Percentiles rank a stretch among this genome's conserved stretches.
phyloP scores from a whole-genome alignment of 2,113 vertebrate genomes.

The Cololabis saira region DNA sequence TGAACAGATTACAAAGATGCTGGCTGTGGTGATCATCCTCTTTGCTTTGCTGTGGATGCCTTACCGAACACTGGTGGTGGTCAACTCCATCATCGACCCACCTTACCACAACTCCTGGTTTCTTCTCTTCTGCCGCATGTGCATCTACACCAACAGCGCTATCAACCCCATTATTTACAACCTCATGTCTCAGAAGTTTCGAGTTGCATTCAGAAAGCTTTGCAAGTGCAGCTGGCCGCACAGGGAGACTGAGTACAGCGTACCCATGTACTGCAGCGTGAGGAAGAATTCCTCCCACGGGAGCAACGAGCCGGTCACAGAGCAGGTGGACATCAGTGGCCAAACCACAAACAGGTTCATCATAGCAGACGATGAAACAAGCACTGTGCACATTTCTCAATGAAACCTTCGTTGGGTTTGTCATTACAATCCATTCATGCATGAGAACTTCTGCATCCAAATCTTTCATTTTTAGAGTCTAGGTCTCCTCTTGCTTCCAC shows the following conservation, averaged over 20 bases:
- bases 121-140: constrained; percentile 88
- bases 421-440: not conserved
- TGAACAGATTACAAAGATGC: constrained; percentile 88
- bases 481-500: not conserved
- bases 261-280: constrained; percentile 79
- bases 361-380: constrained; percentile 46
- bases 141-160: constrained; percentile 88
- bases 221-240: constrained; percentile 75
- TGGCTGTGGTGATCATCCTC: constrained; percentile 87
- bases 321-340: constrained; percentile 75
- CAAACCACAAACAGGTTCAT: constrained; percentile 45
- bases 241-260: constrained; percentile 32
- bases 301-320: constrained; percentile 68
- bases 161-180: constrained; percentile 89
- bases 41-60: constrained; percentile 90
- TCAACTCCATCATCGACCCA: constrained; percentile 88
- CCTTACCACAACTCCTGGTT: constrained; percentile 87
- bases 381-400: constrained; percentile 55
- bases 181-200: constrained; percentile 90
- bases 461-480: not conserved
- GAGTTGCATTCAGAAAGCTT: constrained; percentile 83
- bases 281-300: constrained; percentile 79
- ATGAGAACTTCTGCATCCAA: constrained; percentile 4
- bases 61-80: constrained; percentile 85
- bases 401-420: not conserved